Evolutionary conservation across 1,140 invertebrate species (phyloP).

Genomic region (Probaryconus sp.): DNA sequence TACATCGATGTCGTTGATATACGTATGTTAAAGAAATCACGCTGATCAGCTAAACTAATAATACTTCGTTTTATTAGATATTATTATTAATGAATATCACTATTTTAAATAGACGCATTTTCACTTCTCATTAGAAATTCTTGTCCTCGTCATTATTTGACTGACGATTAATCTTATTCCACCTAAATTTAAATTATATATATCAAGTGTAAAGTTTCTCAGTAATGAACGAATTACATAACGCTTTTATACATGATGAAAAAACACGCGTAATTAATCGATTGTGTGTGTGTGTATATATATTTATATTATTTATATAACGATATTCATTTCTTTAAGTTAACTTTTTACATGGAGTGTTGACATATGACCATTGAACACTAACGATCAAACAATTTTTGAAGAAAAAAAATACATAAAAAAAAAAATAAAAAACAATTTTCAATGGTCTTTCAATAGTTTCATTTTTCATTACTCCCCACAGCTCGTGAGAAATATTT

Average conservation of each 20-base stretch:
- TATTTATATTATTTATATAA: too few relatives aligned
- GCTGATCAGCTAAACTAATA: conserved; percentile 55
- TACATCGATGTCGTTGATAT: conserved; percentile 57
- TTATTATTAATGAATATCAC: conserved; percentile 48
- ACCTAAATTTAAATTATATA: conserved; percentile 47
- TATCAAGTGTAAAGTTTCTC: conserved; percentile 38
- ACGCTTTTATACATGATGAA: conserved; percentile 47
- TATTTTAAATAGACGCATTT: conserved; percentile 41
- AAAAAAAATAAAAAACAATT: too few relatives aligned
- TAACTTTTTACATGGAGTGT: conserved; percentile 51
- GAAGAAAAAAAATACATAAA: too few relatives aligned
- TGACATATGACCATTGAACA: conserved; percentile 21
- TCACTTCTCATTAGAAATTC: conserved; percentile 34
- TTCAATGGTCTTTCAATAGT: too few relatives aligned
- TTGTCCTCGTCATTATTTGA: conserved; percentile 22
- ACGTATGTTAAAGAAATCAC: conserved; percentile 58
- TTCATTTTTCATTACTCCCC: too few relatives aligned
- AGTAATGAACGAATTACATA: conserved; percentile 43
- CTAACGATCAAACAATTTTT: too few relatives aligned
- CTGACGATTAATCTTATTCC: conserved; percentile 38
- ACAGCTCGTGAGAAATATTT: conserved; percentile 8
- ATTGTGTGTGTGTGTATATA: too few relatives aligned
- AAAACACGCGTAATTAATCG: conserved; percentile 35
- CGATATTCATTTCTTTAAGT: conserved; percentile 16
- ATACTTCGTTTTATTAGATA: conserved; percentile 58